phyloP scores from a whole-genome alignment of 2,797 vertebrate genomes.

The Silurus aristotelis region DNA sequence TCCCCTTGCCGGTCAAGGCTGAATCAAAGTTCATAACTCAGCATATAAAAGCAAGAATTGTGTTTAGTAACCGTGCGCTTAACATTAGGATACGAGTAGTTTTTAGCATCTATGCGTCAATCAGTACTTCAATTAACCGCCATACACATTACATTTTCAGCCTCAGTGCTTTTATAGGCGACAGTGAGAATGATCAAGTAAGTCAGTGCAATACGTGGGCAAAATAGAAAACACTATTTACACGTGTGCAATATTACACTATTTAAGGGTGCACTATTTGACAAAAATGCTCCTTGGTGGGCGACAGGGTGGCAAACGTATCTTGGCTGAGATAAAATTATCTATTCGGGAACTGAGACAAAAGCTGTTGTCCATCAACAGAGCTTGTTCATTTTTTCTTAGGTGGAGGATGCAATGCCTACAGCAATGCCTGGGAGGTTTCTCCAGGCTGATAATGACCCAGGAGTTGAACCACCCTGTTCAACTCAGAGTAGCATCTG shows the following conservation, averaged over 20 bases:
- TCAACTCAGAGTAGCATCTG: constrained; percentile 13
- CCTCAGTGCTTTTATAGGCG: not conserved
- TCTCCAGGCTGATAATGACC: constrained; percentile 15
- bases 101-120: not conserved
- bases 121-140: not conserved
- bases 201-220: not conserved
- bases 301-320: not conserved
- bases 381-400: not conserved
- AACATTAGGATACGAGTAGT: not conserved
- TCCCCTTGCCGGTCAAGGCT: constrained; percentile 14
- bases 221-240: not conserved
- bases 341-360: constrained; percentile 1
- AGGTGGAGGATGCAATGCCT: not conserved
- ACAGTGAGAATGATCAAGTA: not conserved
- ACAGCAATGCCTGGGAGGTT: not conserved
- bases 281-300: not conserved
- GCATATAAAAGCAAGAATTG: constrained; percentile 32
- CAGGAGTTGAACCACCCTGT: not conserved
- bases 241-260: not conserved
- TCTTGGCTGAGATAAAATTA: not conserved
- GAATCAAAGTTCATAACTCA: constrained; percentile 32
- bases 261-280: not conserved
- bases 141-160: constrained; percentile 4
- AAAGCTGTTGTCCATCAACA: constrained; percentile 4
- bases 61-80: not conserved